Conservation (phyloP, 2,797 vertebrate species). For the Menidia menidia region DNA sequence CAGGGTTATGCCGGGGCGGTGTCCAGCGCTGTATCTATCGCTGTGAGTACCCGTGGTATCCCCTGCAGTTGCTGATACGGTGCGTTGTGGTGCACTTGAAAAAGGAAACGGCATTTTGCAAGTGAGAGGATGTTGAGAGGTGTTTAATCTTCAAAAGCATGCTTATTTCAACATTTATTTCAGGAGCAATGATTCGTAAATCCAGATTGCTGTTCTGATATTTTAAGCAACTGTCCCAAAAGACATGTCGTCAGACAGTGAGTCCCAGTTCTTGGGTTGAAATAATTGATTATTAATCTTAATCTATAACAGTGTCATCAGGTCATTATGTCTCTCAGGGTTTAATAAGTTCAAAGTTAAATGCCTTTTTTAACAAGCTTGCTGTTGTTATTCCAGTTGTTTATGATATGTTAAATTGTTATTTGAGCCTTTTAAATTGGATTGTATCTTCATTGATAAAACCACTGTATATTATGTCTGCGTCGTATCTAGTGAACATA, state of each 20-base stretch:
- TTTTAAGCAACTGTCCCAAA: neutral
- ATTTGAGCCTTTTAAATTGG: neutral
- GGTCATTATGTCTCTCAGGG: neutral
- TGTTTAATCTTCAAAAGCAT: no score
- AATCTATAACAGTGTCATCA: no score
- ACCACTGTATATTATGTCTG: neutral
- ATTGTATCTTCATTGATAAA: neutral
- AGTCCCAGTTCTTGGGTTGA: neutral
- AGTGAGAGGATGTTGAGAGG: no score
- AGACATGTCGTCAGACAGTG: neutral
- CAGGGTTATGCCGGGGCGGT: conserved; percentile 93
- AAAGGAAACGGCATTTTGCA: no score
- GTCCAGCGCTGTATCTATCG: conserved; percentile 93
- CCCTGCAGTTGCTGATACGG: neutral
- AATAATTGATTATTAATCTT: no score
- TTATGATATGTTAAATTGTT: neutral
- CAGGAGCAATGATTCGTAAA: no score
- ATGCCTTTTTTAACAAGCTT: no score
- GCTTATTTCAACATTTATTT: no score
- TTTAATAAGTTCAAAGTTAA: no score
- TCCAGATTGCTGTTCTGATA: neutral
- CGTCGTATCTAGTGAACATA: neutral
- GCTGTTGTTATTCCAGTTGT: no score
- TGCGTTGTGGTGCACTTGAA: neutral
- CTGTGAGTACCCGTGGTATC: conserved; percentile 85